A percentile compares a stretch with the other conserved stretches of the same genome.
These are phyloP conservation scores for Oppia nitens DNA, from an alignment of 1,140 invertebrate species.

Conservation along the genomic window DNA sequence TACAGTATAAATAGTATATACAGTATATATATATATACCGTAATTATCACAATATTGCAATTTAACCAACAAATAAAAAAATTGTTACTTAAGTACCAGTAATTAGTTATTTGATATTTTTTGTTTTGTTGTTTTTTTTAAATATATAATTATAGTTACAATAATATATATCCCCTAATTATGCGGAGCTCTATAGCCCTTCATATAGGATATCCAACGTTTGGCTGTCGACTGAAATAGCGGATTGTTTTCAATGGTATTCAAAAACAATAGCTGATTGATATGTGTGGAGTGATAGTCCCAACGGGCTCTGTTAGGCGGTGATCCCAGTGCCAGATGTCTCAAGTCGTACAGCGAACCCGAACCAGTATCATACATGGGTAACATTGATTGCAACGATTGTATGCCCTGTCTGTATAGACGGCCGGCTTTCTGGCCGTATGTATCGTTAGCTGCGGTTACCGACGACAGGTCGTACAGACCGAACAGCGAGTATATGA, in stretches of 20 bases:
- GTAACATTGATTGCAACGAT: constrained; percentile 72
- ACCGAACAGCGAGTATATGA: constrained; percentile 92
- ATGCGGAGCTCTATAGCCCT: constrained; percentile 76
- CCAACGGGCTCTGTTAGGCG: constrained; percentile 75
- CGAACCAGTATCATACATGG: constrained; percentile 83
- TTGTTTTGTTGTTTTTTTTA: no score
- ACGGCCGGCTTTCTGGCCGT: constrained; percentile 35
- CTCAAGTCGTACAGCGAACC: constrained; percentile 92
- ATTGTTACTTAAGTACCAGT: no score
- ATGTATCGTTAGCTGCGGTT: constrained; percentile 21
- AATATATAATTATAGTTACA: no score
- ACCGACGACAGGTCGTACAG: constrained; percentile 74
- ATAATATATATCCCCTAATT: constrained; percentile 55
- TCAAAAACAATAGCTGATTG: constrained; percentile 77
- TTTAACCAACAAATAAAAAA: no score
- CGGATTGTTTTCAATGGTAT: constrained; percentile 62
- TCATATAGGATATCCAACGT: constrained; percentile 89
- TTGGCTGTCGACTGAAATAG: constrained; percentile 63
- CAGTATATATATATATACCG: no score
- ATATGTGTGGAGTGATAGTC: constrained; percentile 98
- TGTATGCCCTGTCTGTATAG: constrained; percentile 70
- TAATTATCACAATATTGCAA: no score
- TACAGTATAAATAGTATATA: no score
- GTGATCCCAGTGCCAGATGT: constrained; percentile 62
- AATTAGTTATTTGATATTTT: no score